These are phyloP conservation scores for Pissodes strobi DNA, from an alignment of 1,140 invertebrate genomes.

Conservation along the genomic window DNA sequence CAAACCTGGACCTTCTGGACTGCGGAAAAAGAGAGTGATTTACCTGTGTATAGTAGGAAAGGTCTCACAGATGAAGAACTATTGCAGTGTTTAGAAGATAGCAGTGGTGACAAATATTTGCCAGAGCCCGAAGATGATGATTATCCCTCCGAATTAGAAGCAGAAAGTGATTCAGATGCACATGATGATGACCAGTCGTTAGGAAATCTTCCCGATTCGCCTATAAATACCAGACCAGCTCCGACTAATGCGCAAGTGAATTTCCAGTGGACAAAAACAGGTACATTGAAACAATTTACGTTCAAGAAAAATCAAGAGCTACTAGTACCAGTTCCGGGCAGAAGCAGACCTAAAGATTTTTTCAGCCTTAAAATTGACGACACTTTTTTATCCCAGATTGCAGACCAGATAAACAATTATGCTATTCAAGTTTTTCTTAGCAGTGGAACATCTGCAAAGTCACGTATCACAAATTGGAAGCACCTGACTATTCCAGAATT, in stretches of 20 bases:
- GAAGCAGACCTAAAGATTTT: conserved; percentile 11
- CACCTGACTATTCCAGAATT: conserved; percentile 37
- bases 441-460: conserved; percentile 15
- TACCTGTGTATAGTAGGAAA: conserved; percentile 1
- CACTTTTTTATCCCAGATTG: conserved; percentile 14
- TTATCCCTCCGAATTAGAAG: conserved; percentile 5
- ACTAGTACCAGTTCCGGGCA: conserved; percentile 15
- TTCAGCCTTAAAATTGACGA: conserved; percentile 15
- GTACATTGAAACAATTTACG: conserved; percentile 11
- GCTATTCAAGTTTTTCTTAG: conserved; percentile 26
- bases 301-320: conserved; percentile 26
- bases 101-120: conserved; percentile 1
- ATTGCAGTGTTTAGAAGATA: conserved; percentile 21
- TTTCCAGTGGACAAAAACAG: conserved; percentile 25
- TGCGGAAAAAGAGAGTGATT: no score
- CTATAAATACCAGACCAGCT: conserved; percentile 12
- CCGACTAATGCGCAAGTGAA: conserved; percentile 1
- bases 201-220: conserved; percentile 10
- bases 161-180: conserved; percentile 19
- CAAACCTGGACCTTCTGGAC: no score
- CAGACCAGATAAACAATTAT: conserved; percentile 20
- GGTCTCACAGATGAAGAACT: conserved; percentile 11
- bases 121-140: background rate
- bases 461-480: conserved; percentile 30
- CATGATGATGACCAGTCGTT: conserved; percentile 8